phyloP scores from a whole-genome alignment of 1,140 invertebrate genomes.

The Rhysida immarginata region DNA sequence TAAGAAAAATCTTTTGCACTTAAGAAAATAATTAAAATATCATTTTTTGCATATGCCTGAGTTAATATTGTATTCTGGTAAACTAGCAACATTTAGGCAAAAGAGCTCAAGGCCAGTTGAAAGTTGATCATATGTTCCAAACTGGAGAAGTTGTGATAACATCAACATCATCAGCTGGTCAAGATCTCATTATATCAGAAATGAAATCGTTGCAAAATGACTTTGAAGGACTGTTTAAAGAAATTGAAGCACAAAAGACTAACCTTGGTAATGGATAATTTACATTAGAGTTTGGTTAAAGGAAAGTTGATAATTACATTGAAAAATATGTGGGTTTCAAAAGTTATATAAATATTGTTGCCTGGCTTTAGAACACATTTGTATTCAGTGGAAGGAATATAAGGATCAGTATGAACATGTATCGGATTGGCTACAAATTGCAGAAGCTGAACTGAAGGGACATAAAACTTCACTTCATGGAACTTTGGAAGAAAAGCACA shows the following conservation, averaged over 20 bases:
- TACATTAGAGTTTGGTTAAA: no score
- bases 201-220: constrained; percentile 65
- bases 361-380: constrained; percentile 43
- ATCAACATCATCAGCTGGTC: constrained; percentile 59
- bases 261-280: constrained; percentile 46
- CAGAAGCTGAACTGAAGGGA: constrained; percentile 77
- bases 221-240: constrained; percentile 68
- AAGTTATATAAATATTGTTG: neutral
- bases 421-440: constrained; percentile 85
- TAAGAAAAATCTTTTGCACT: neutral
- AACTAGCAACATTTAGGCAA: constrained; percentile 56
- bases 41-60: neutral
- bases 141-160: constrained; percentile 69
- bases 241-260: constrained; percentile 68
- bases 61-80: constrained; percentile 4
- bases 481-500: constrained; percentile 66
- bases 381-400: constrained; percentile 71
- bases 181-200: constrained; percentile 65
- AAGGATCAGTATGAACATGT: constrained; percentile 82
- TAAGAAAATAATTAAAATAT: neutral
- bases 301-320: no score
- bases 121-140: constrained; percentile 70
- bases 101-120: constrained; percentile 71
- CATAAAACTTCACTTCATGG: constrained; percentile 70
- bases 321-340: neutral